Evolutionary conservation across 2,113 vertebrate species (phyloP), one percentile per base, ranked within the genome.

Genomic region (Planiliza haematocheilus): DNA sequence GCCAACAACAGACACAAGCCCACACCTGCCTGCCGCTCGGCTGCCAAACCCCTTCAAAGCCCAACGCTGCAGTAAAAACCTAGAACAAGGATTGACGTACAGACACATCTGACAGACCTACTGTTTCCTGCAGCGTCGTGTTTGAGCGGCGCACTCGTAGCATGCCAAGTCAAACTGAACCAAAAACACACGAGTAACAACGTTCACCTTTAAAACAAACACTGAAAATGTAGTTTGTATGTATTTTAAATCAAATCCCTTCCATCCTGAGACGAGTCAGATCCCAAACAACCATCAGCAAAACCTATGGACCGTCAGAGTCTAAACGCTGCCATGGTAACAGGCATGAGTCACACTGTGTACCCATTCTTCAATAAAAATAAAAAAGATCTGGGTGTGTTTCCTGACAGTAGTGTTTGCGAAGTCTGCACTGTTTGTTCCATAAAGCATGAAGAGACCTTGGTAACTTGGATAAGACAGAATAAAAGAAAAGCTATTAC

Each of bases 301-400:
- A 30, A 14, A 30, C 24, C 13, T 12, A 43, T 8, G 4, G 7
- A 1, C 36, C 42, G n/a, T 34, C 34, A 43, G 37, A 73, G 37
- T 56, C 53, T 18, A 49, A 59, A 20, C 4, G 60, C 5, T 37
- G 34, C 68, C 63, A 81, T 60, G 58, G 58, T 46, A 81, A 81
- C 71, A 7, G 11, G 17, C 18, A 1, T 1, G 13, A 45, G 46
- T 42, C 57, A 4, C 3, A 0, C 24, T 3, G 16, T 69, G 61
- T 38, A 37, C 43, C 41, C 21, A 1, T 4, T 21, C 51, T 53
- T 20, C 50, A 65, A 56, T 49, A 70, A 49, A 76, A n/a, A n/a
- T n/a, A n/a, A 30, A 30, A 30, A 30, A 30, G 1, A 60, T 70
- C n/a, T 55, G 36, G 20, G 48, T 36, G 8, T 64, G 13, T 34